A percentile compares a stretch with the other conserved stretches of the same genome.
These are phyloP conservation scores for Agrotis ipsilon DNA, from an alignment of 2,888 invertebrate genomes.

Conservation along the genomic window DNA sequence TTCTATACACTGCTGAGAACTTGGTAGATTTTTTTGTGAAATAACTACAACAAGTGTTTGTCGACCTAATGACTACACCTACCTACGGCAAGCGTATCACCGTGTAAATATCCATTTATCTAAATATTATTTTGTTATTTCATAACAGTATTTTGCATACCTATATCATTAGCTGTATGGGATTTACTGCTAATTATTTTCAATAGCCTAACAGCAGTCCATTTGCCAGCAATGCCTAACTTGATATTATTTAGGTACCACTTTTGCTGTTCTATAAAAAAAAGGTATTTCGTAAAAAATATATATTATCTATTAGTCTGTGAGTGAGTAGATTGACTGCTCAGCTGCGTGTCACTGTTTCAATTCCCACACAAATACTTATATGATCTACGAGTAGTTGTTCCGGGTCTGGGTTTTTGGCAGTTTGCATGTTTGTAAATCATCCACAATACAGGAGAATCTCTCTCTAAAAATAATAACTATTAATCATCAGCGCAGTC, in stretches of 20 bases:
- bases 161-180: too few relatives aligned
- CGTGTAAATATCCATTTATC: too few relatives aligned
- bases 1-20: conserved; percentile 15
- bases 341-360: too few relatives aligned
- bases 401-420: too few relatives aligned
- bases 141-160: neutral
- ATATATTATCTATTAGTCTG: neutral
- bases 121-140: neutral
- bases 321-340: too few relatives aligned
- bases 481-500: conserved; percentile 35
- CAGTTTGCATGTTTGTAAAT: too few relatives aligned
- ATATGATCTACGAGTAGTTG: too few relatives aligned
- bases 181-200: neutral
- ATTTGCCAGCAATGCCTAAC: too few relatives aligned
- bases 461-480: conserved; percentile 15
- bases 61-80: neutral
- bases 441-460: too few relatives aligned
- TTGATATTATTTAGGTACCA: neutral
- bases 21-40: neutral
- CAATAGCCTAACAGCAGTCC: neutral
- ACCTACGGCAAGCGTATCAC: neutral
- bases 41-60: conserved; percentile 9
- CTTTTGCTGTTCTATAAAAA: neutral
- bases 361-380: too few relatives aligned
- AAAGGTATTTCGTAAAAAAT: too few relatives aligned